Conservation (phyloP, 2,113 vertebrate species). For the Penelope pileata region DNA sequence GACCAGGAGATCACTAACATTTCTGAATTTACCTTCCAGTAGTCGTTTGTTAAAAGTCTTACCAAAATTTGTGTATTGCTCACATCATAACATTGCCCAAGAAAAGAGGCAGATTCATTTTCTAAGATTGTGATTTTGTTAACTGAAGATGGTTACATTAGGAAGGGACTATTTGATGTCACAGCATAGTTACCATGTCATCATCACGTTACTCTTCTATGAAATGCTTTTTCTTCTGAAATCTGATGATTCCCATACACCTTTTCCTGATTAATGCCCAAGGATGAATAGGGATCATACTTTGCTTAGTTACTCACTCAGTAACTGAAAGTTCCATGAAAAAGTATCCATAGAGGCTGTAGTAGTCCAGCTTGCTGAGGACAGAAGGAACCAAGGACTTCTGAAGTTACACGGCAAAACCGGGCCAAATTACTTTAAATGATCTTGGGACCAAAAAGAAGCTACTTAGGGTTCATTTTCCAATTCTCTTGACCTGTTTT, state of each 20-base stretch:
- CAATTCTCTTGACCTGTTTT: background rate
- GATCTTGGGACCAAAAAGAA: background rate
- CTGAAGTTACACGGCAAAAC: background rate
- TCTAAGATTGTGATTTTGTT: background rate
- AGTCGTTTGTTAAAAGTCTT: background rate
- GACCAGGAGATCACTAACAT: background rate
- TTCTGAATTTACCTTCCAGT: background rate
- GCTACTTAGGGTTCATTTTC: background rate
- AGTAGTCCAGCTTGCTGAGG: background rate
- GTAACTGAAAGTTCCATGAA: background rate
- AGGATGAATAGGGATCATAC: background rate
- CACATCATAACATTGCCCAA: background rate
- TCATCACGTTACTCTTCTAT: background rate
- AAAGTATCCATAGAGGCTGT: background rate
- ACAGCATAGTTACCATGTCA: fast-evolving
- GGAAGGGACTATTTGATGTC: background rate
- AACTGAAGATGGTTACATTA: background rate
- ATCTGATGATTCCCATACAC: background rate
- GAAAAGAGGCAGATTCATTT: background rate
- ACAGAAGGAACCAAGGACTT: background rate
- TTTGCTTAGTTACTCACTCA: background rate
- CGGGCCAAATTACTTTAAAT: background rate
- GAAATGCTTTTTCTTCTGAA: background rate
- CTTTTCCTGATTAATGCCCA: background rate
- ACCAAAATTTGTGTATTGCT: background rate